phyloP scores from a whole-genome alignment of 1,140 invertebrate genomes.

The Sitophilus oryzae region DNA sequence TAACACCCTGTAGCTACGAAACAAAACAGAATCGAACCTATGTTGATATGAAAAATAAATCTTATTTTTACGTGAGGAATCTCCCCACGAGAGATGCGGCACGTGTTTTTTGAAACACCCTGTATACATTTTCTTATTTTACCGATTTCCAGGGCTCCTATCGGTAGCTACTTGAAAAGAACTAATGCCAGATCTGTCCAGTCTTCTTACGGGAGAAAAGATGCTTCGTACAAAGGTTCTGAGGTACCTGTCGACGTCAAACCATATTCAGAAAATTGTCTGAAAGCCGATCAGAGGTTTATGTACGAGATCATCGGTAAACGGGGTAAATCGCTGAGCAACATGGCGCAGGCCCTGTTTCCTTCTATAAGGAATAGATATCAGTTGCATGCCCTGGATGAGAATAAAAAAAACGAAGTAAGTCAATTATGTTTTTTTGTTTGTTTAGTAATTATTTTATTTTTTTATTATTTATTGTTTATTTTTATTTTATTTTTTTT shows the following conservation, averaged over 20 bases:
- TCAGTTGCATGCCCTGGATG: conserved; percentile 9
- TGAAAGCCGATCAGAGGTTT: conserved; percentile 24
- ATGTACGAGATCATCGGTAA: conserved; percentile 33
- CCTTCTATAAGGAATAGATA: conserved; percentile 25
- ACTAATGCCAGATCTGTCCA: conserved; percentile 24
- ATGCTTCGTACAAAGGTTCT: conserved; percentile 20
- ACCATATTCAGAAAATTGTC: conserved; percentile 11
- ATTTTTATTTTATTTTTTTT: neutral
- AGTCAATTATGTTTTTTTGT: conserved; percentile 9
- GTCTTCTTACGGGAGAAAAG: conserved; percentile 18
- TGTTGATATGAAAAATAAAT: too few relatives aligned
- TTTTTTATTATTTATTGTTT: neutral
- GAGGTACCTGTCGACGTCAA: conserved; percentile 13
- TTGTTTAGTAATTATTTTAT: neutral
- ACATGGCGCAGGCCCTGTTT: conserved; percentile 26
- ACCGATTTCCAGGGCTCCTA: conserved; percentile 8
- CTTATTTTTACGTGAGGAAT: too few relatives aligned
- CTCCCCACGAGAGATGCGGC: too few relatives aligned
- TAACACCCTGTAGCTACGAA: too few relatives aligned
- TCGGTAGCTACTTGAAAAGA: conserved; percentile 24
- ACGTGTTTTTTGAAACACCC: too few relatives aligned
- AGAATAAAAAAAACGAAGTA: conserved; percentile 31
- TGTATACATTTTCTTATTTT: neutral
- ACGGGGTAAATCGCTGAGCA: conserved; percentile 20
- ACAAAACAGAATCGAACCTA: too few relatives aligned